Percentiles rank a stretch among this genome's conserved stretches.
These are phyloP conservation scores for Cairina moschata DNA, from an alignment of 2,113 vertebrate genomes.

Conservation along the genomic window DNA sequence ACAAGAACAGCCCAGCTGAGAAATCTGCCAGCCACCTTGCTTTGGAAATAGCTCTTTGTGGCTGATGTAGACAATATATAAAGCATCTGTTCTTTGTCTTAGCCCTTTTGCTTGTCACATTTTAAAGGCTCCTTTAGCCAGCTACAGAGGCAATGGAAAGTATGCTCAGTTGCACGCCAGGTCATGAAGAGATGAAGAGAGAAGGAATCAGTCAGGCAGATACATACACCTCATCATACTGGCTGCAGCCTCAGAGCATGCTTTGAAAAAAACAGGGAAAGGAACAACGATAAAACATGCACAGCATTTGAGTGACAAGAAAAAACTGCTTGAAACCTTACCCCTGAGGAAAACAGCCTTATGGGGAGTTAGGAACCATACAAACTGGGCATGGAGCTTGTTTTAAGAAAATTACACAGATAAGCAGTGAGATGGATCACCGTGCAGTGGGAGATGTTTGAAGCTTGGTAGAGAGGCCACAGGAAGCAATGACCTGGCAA, in stretches of 20 bases:
- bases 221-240: neutral
- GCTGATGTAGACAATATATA: neutral
- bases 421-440: rapidly evolving
- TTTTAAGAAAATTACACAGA: neutral
- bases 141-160: slow-evolving; percentile 47
- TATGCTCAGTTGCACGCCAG: neutral
- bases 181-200: neutral
- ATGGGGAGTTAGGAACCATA: neutral
- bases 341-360: neutral
- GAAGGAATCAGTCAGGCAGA: neutral
- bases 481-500: neutral
- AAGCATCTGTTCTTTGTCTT: slow-evolving; percentile 49
- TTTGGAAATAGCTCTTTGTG: slow-evolving; percentile 14
- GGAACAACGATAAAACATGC: neutral
- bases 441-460: no score
- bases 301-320: neutral
- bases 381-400: neutral
- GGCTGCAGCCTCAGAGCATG: neutral
- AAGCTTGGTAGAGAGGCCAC: neutral
- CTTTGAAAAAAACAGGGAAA: neutral
- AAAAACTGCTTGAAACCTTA: neutral
- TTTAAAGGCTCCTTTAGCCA: slow-evolving; percentile 26
- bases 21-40: neutral
- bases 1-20: neutral
- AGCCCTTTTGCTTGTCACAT: slow-evolving; percentile 8